Evolutionary conservation across 2,113 vertebrate genomes (phyloP), one percentile per base, ranked within the genome.

Genomic region (Sorex fumeus): DNA sequence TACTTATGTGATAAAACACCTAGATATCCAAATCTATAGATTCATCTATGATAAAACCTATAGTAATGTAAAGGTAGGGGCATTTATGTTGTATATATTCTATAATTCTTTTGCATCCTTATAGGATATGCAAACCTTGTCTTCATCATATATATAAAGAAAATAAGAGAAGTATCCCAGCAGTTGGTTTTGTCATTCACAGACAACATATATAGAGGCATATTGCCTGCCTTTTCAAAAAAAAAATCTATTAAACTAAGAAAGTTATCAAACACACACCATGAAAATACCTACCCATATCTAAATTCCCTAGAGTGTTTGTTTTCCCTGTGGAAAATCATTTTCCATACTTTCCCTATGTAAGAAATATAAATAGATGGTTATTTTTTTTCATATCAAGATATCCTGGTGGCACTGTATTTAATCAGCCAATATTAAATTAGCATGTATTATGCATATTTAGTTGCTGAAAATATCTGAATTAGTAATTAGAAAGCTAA

Each of bases 391-490:
- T 64, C 30, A 36, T 87, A 28, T 75, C 60, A 87, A 92, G 87
- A 90, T 90, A 90, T 80, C 80, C 62, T 53, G 28, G 30, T 60
- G n/a, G 53, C 15, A 67, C 15, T n/a, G 10, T 62, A 28, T 36
- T 47, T 45, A 90, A 93, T 30, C 9, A 64, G 7, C 3, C 84
- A 84, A 75, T 83, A 72, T 62, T 85, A 74, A 69, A 62, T 43
- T 18, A 86, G 80, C 57, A 43, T 7, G 45, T 43, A 7, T 30
- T 40, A 47, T 45, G 40, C 34, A 10, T 93, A 87, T 84, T 87
- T n/a, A 83, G 25, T 36, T 43, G 30, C 28, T 74, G 86, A 90
- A 87, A 91, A 93, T 64, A 90, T 28, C 70, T 78, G 34, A 74
- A 36, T 89, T 62, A 83, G 25, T 10, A 47, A 87, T 45, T 74